phyloP scores from a whole-genome alignment of 2,113 vertebrate species.

The Phaethornis superciliosus region DNA sequence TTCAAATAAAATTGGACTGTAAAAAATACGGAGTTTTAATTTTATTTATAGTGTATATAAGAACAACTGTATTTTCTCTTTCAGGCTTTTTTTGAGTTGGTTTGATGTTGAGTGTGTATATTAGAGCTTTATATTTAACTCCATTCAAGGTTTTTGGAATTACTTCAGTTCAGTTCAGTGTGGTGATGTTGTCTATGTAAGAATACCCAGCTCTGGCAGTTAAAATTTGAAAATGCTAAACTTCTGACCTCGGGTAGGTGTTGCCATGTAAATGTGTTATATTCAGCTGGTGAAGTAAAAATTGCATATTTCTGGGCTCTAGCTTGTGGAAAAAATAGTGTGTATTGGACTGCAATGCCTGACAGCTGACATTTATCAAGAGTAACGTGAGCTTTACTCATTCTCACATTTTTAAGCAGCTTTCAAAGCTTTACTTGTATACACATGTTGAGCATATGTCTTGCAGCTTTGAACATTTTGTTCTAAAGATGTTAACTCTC shows the following conservation, averaged over 20 bases:
- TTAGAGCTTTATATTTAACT: not conserved
- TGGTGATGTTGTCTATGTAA: not conserved
- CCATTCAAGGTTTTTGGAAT: not conserved
- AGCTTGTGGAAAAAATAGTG: slow-evolving; percentile 56
- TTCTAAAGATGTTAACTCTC: slow-evolving; percentile 43
- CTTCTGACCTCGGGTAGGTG: slow-evolving; percentile 61
- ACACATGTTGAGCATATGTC: slow-evolving; percentile 74
- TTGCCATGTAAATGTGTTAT: slow-evolving; percentile 55
- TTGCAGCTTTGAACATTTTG: slow-evolving; percentile 59
- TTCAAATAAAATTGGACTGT: not conserved
- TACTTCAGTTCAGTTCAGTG: not conserved
- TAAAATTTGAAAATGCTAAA: slow-evolving; percentile 57
- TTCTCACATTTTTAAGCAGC: slow-evolving; percentile 69
- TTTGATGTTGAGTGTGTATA: not conserved
- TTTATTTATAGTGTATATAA: not conserved
- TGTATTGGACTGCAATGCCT: slow-evolving; percentile 33
- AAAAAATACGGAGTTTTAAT: not conserved
- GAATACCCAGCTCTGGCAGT: not conserved
- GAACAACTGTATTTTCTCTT: not conserved
- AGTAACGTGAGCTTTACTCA: slow-evolving; percentile 63
- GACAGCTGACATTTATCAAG: slow-evolving; percentile 74
- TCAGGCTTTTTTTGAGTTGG: not conserved
- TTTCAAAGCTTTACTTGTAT: slow-evolving; percentile 63
- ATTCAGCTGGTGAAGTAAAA: slow-evolving; percentile 44
- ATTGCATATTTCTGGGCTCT: slow-evolving; percentile 45